phyloP scores from a whole-genome alignment of 2,888 invertebrate genomes.

The Agrotis clavis region DNA sequence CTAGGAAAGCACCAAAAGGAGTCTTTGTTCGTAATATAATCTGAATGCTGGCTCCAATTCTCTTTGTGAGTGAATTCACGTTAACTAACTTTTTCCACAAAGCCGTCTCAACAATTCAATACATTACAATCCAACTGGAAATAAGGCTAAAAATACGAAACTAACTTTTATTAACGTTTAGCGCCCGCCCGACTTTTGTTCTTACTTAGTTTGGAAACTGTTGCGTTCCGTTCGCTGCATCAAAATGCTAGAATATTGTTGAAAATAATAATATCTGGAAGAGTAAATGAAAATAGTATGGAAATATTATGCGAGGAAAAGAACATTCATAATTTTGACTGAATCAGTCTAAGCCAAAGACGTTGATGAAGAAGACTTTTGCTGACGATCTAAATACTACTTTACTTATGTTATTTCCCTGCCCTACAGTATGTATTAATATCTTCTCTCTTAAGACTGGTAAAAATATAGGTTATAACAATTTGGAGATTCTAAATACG shows the following conservation, averaged over 20 bases:
- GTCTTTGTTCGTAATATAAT: not conserved
- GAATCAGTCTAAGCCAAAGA: not conserved
- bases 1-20: no score
- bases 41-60: not conserved
- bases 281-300: slow-evolving; percentile 20
- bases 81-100: not conserved
- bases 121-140: slow-evolving; percentile 44
- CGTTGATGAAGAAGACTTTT: no score
- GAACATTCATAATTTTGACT: not conserved
- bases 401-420: no score
- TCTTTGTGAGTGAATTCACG: not conserved
- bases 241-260: slow-evolving; percentile 22
- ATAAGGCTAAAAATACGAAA: slow-evolving; percentile 31
- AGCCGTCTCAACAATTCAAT: slow-evolving; percentile 18
- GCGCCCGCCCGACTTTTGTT: slow-evolving; percentile 46
- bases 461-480: not conserved
- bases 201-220: slow-evolving; percentile 58
- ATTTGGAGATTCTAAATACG: not conserved
- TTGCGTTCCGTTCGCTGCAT: slow-evolving; percentile 34
- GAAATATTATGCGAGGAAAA: not conserved
- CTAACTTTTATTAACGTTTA: slow-evolving; percentile 53
- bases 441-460: no score
- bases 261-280: slow-evolving; percentile 25
- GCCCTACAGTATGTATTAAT: no score
- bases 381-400: no score